A percentile compares a stretch with the other conserved stretches of the same genome.
These are phyloP conservation scores for Orchesella flavescens DNA, from an alignment of 2,888 invertebrate species.

Conservation along the genomic window DNA sequence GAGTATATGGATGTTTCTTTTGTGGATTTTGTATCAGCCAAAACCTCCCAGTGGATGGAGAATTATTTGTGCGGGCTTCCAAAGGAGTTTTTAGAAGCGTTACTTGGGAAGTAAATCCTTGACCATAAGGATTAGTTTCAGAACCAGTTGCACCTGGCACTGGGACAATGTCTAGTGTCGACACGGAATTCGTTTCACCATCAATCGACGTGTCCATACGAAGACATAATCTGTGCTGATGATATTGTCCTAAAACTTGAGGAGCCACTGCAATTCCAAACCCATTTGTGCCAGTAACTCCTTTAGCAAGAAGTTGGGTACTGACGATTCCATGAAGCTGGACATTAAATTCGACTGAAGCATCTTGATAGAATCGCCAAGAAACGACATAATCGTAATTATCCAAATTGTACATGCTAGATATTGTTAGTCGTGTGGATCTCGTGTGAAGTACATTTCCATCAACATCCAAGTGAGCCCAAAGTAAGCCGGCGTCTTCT, in stretches of 20 bases:
- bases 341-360: slow-evolving; percentile 21
- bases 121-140: slow-evolving; percentile 55
- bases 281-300: slow-evolving; percentile 10
- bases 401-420: slow-evolving; percentile 10
- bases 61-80: slow-evolving; percentile 46
- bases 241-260: slow-evolving; percentile 41
- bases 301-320: slow-evolving; percentile 25
- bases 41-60: slow-evolving; percentile 28
- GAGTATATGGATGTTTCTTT: slow-evolving; percentile 35
- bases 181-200: slow-evolving; percentile 48
- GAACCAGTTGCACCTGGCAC: slow-evolving; percentile 34
- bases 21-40: slow-evolving; percentile 55
- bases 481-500: slow-evolving; percentile 39
- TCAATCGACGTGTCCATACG: slow-evolving; percentile 51
- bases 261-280: slow-evolving; percentile 26
- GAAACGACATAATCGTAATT: slow-evolving; percentile 55
- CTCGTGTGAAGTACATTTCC: slow-evolving; percentile 19
- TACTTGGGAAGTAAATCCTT: slow-evolving; percentile 47
- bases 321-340: slow-evolving; percentile 49
- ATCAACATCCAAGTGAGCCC: slow-evolving; percentile 25
- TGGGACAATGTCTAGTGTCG: slow-evolving; percentile 42
- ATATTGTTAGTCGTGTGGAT: slow-evolving; percentile 30
- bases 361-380: slow-evolving; percentile 59
- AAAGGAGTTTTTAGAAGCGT: slow-evolving; percentile 17
- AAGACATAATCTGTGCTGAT: slow-evolving; percentile 45